Conservation (phyloP, 2,797 vertebrate genomes). For the Sibirionetta formosa region DNA sequence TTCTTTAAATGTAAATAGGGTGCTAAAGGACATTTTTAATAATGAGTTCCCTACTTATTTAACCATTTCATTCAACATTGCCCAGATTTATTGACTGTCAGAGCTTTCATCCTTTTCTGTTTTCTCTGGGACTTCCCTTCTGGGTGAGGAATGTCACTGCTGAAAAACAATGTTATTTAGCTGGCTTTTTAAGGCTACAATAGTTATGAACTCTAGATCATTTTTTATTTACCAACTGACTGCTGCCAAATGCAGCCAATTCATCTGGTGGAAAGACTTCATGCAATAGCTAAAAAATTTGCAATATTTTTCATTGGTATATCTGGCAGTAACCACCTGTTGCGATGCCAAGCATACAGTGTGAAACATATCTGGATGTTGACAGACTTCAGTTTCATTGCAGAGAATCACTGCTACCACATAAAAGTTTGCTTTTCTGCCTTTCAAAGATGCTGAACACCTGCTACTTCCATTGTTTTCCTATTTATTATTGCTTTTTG, state of each 20-base stretch:
- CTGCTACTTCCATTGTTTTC: constrained; percentile 58
- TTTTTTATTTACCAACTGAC: constrained; percentile 63
- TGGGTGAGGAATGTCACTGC: constrained; percentile 53
- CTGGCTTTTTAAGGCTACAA: constrained; percentile 55
- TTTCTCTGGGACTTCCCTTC: constrained; percentile 45
- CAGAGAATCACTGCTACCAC: constrained; percentile 46
- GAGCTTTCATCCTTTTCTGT: constrained; percentile 46
- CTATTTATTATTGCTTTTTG: constrained; percentile 32
- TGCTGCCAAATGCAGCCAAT: constrained; percentile 67
- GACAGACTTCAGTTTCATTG: constrained; percentile 68
- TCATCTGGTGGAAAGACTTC: constrained; percentile 64
- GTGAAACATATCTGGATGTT: constrained; percentile 73
- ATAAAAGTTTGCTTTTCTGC: constrained; percentile 71
- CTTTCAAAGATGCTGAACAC: constrained; percentile 66
- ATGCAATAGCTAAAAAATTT: constrained; percentile 60
- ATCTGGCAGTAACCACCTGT: constrained; percentile 73
- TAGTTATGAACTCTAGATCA: constrained; percentile 60
- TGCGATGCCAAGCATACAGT: constrained; percentile 61
- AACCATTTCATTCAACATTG: constrained; percentile 62
- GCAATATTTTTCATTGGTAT: constrained; percentile 62
- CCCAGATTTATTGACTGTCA: constrained; percentile 64
- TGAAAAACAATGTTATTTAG: constrained; percentile 66
- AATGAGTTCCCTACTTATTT: constrained; percentile 41
- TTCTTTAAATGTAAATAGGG: constrained; percentile 52
- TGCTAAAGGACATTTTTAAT: constrained; percentile 62